Base-by-base conservation (phyloP, 2,113 vertebrate species). In the Accipiter virgatus region DNA sequence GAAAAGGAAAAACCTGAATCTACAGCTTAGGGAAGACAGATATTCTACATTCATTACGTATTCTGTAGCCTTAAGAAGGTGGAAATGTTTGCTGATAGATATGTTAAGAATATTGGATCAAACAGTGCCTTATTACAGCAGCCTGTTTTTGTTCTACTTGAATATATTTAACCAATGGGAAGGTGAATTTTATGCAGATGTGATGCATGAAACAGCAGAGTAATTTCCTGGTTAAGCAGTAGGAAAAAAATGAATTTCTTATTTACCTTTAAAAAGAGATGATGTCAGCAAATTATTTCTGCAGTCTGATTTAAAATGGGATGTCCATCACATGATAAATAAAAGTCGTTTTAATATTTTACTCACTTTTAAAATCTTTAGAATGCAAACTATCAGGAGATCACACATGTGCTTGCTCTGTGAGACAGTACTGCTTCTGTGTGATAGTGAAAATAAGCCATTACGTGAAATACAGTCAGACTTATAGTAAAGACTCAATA, bases 41-140 rank as follows among this genome's bases (percentile, higher is more conserved):
- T 90, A n/a, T 95, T 91, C 38, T 38, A 9, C 1, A 0, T 78
- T 96, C 59, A 74, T 95, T 93, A 88, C 10, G 1, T 88, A 93
- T 86, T 95, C 88, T 48, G 12, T 62, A 91, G 48, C 56, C 32
- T 82, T 93, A 63, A 92, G 83, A 92, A 93, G 66, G 52, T 71
- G 72, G 47, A 68, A 88, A 52, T 95, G 47, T 95, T 96, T 95
- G 56, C 88, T 92, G 82, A 92, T 90, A 93, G 74, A 55, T 87
- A 74, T 13, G 34, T 85, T 94, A 86, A 79, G 86, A 72, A 87
- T 93, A 95, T 87, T 82, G 68, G 66, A 86, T 93, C 88, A 89
- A 96, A 95, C 66, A 93, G 56, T 87, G 47, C 77, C 58, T 73
- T 91, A 88, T 89, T 96, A 58, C 25, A 43, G 42, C 22, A 1